Evolutionary conservation across 2,888 invertebrate species (phyloP).

Genomic region (Aelia acuminata): DNA sequence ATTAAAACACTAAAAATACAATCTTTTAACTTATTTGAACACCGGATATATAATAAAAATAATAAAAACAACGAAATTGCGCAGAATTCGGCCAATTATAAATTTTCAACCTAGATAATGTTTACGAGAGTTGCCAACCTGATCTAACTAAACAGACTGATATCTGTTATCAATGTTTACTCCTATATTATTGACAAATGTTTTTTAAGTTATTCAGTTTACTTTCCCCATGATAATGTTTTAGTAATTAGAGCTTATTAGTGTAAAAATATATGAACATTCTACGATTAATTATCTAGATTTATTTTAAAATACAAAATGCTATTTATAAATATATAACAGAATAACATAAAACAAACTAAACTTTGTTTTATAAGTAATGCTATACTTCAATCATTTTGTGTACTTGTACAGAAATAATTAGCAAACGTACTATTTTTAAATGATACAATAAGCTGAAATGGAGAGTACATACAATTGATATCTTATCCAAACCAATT

Average conservation of each 20-base stretch:
- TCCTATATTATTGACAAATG: background rate
- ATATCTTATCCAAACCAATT: background rate
- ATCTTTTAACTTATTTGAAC: background rate
- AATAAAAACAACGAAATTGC: conserved; percentile 35
- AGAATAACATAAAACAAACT: background rate
- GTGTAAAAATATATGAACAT: too few species aligned
- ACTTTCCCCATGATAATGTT: background rate
- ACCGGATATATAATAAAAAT: background rate
- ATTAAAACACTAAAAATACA: background rate
- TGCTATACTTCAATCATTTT: background rate
- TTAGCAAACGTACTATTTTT: background rate
- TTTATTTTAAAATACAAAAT: background rate
- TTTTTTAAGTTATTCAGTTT: background rate
- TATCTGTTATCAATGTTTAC: conserved; percentile 7
- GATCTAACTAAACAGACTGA: conserved; percentile 9
- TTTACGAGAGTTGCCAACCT: conserved; percentile 60
- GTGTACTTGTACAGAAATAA: too few species aligned
- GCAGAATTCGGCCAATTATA: conserved; percentile 44
- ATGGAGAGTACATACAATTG: background rate
- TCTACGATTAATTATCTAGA: background rate
- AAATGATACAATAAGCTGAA: background rate
- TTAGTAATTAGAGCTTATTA: background rate
- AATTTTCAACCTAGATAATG: conserved; percentile 60
- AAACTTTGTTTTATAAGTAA: background rate
- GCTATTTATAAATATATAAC: background rate